Base-by-base conservation (phyloP, 2,113 vertebrate genomes). In the Callocephalon fimbriatum region DNA sequence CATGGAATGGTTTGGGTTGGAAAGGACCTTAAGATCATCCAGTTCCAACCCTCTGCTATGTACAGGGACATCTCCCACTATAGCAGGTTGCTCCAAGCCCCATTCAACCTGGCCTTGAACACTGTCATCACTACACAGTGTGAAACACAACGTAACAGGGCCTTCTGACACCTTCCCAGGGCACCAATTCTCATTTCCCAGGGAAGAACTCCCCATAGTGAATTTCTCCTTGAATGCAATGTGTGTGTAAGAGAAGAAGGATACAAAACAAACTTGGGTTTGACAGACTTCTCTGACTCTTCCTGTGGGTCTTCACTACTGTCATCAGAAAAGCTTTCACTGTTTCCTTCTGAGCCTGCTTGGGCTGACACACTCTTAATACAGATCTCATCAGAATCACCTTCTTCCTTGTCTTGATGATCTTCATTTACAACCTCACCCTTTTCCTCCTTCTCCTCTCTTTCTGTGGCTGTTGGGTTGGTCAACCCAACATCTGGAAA, bases 231-330 rank as follows among this genome's bases (percentile, higher is more conserved):
- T 65, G 2, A 58, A 19, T 10, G 44, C 56, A 38, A 21, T 1
- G 2, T 35, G 25, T 14, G 7, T 31, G 63, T 47, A 45, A n/a
- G 29, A 21, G 31, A 25, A 23, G 40, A 98, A 99, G 99, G 99
- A 99, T 99, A 99, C 99, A 94, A 66, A 40, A 95, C 71, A 21
- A 77, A 6, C 51, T 50, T 76, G 3, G 81, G 54, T 50, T 84
- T 84, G 47, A 32, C 27, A 42, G 97, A 82, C 12, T 83, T 62
- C 32, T 85, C 89, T 12, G 94, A 73, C 37, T 56, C 70, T 47
- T 87, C 84, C 13, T 21, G 47, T 1, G 63, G 61, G 1, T 96
- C 90, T 51, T 91, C 80, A 1, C 27, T 37, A 6, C 76, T 91
- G 56, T 70, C 82, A 5, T 67, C 90, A n/a, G 87, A 91, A 12